phyloP scores from a whole-genome alignment of 2,888 invertebrate genomes.

The Lasioglossum malachurum region DNA sequence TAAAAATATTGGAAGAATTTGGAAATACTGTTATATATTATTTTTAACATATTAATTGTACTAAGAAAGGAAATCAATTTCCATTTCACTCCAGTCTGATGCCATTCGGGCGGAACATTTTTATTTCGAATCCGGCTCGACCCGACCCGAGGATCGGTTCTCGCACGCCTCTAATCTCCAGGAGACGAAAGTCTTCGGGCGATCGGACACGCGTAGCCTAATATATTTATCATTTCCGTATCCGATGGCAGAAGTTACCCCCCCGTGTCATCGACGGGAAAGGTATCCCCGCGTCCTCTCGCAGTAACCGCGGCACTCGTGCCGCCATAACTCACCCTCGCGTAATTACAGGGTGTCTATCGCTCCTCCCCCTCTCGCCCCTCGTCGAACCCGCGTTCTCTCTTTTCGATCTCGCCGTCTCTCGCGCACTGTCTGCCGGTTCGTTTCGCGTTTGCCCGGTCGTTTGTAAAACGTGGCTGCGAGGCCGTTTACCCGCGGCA shows the following conservation, averaged over 20 bases:
- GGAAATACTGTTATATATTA: not conserved
- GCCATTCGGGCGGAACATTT: not conserved
- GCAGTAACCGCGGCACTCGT: conserved; percentile 62
- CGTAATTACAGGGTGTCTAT: conserved; percentile 77
- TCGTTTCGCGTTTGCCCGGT: conserved; percentile 34
- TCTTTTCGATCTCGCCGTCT: not conserved
- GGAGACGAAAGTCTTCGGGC: not conserved
- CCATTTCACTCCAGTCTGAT: not conserved
- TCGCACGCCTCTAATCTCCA: not conserved
- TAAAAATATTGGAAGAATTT: not conserved
- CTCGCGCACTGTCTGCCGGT: not conserved
- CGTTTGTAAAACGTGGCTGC: conserved; percentile 55
- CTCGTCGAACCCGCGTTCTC: not conserved
- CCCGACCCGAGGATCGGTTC: not conserved
- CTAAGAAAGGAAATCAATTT: not conserved
- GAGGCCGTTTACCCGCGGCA: conserved; percentile 66
- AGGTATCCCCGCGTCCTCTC: conserved; percentile 43
- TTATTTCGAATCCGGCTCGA: not conserved
- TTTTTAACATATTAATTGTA: not conserved
- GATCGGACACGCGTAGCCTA: conserved; percentile 18
- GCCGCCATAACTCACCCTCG: conserved; percentile 79
- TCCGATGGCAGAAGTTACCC: conserved; percentile 50
- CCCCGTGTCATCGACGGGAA: conserved; percentile 58
- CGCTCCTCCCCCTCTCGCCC: conserved; percentile 25
- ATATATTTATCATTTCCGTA: conserved; percentile 52